These are phyloP conservation scores for Phorcus lineatus DNA, from an alignment of 2,888 invertebrate species.

Conservation along the genomic window DNA sequence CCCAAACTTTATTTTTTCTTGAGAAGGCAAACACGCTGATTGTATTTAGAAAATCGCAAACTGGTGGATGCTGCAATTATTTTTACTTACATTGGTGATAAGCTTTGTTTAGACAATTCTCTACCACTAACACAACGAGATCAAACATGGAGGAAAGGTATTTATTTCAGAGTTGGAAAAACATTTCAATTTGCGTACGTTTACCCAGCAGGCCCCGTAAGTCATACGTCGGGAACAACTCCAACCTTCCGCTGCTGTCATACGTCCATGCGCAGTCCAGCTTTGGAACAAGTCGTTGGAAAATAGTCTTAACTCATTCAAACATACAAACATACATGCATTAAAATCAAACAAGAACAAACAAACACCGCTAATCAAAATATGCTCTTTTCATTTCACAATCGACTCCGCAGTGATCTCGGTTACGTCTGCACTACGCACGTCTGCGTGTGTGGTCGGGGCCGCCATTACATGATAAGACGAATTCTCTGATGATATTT, in stretches of 20 bases:
- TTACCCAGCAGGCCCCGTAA: slow-evolving; percentile 3
- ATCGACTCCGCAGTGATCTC: not conserved
- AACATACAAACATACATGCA: slow-evolving; percentile 18
- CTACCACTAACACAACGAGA: not conserved
- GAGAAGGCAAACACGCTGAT: not conserved
- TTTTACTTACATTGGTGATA: not conserved
- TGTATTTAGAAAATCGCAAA: slow-evolving; percentile 10
- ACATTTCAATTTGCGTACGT: not conserved
- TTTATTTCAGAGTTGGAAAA: slow-evolving; percentile 5
- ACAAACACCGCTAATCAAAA: slow-evolving; percentile 19
- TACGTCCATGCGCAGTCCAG: not conserved
- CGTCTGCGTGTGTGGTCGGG: not conserved
- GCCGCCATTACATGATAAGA: not conserved
- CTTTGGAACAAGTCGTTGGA: not conserved
- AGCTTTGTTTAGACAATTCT: not conserved
- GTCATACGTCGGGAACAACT: not conserved
- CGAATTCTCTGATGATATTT: slow-evolving; percentile 19
- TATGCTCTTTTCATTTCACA: slow-evolving; percentile 14
- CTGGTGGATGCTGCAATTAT: slow-evolving; percentile 1
- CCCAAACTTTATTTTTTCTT: too few relatives aligned
- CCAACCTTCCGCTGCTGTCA: not conserved
- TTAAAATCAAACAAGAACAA: slow-evolving; percentile 21
- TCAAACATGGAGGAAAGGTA: not conserved
- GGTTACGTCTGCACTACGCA: not conserved
- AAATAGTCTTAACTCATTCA: not conserved